Base-by-base conservation (phyloP, 2,888 invertebrate genomes). In the Trachelus troglodyta region DNA sequence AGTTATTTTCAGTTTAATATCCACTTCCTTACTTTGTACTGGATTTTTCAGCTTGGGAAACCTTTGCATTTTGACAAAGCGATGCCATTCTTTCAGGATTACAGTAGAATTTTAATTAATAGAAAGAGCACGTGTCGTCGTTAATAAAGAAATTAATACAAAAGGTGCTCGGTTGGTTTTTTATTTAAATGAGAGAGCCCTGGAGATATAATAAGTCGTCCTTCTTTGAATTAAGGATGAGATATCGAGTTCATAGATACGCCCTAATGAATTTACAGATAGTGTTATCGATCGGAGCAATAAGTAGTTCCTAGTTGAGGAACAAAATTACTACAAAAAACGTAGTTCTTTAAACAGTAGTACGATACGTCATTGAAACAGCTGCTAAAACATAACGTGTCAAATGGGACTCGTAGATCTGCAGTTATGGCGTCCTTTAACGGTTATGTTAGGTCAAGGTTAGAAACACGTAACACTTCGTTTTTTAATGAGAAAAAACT, bases 81-180 rank as follows among this genome's bases (percentile, higher is more conserved):
- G 86, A 85, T 79, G 84, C 75, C 87, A 88, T 88, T 80, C 35
- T 79, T 79, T 68, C 23, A 9, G 23, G 15, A 73, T 73, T 34
- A 11, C 31, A 34, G 3, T 71, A 71, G 56, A 56, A 23, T 56
- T 56, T 23, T 23, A 56, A 56, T 6, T 1, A 56, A 23, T 56
- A 2, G 6, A 23, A 6, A 23, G 23, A 56, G 23, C 23, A 56
- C 4, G 40, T 23, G 9, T 9, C 23, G 23, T 9, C 23, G 2
- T 40, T 40, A 40, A 15, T 15, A 40, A 40, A 15, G 40, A 15
- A 40, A 37, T 4, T 40, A 15, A 40, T 40, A 40, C 15, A 40
- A 40, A 15, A 15, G 0, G 15, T 40, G 40, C 15, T 6, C 15
- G 1, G 1, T 15, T 40, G 35, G 35, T 0, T 40, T 40, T 40